Base-by-base conservation (phyloP, 2,797 vertebrate species). In the Tolypeutes matacus region DNA sequence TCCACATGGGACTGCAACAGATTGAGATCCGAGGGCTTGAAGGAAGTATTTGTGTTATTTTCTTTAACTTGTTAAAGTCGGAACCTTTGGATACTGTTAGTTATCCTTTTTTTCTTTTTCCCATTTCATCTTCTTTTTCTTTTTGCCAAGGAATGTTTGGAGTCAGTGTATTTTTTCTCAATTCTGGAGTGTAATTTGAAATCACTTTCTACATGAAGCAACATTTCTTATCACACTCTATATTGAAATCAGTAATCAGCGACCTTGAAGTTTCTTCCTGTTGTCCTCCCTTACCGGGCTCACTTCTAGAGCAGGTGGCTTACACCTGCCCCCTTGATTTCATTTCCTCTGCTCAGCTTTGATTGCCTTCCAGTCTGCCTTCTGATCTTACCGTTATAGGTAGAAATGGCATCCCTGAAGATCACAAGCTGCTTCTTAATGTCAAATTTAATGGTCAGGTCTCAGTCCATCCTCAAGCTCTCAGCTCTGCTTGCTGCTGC, bases 81-180 rank as follows among this genome's bases (percentile, higher is more conserved):
- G 64, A 80, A 86, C 70, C 11, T 27, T 49, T 53, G 31, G 9
- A 4, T 85, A 13, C 6, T 10, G 14, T 65, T 9, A 36, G 29
- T n/a, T 5, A 36, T 17, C 1, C n/a, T 13, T 15, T 42, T 34
- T 18, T 60, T 7, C 13, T 34, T 18, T 60, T 7, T 9, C 70
- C 17, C 51, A 2, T 69, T 53, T 39, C 60, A 75, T 80, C 65
- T 80, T 81, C 36, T 64, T 83, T 88, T 86, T 62, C 36, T 36
- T 69, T 91, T 89, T 84, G 67, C 8, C 51, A 49, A 25, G 2
- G 89, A 6, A 49, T 72, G 39, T 91, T 85, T 95, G 4, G n/a
- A 58, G 15, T 77, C 8, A 46, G 21, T 34, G 1, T 12, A 20
- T 60, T 20, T 75, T 85, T 36, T 4, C 6, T 21, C 10, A 62